Evolutionary conservation across 2,888 invertebrate species (phyloP), one percentile per base, ranked within the genome.

Genomic region (Idaea straminata): DNA sequence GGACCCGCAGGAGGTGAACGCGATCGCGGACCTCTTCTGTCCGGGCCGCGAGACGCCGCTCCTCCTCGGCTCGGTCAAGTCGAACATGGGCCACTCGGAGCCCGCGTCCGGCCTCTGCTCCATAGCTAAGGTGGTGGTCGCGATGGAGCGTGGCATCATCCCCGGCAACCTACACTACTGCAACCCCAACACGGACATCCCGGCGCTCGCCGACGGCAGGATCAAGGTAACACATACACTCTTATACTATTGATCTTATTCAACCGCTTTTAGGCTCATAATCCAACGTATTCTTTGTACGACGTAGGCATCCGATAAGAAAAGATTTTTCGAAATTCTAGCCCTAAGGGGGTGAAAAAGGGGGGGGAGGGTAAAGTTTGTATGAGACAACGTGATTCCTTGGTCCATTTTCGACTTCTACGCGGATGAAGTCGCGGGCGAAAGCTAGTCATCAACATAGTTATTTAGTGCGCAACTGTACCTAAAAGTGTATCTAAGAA

Each of bases 81-180:
- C 98, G 34, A 99, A 99, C 91, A 99, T 99, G 98, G 99, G 99
- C 1, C 99, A 99, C 86, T 96, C 99, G 4, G 99, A 99, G 89
- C 98, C 99, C 0, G 97, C 97, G 0, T 97, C 97, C 61, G 98
- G 98, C 35, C 93, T 99, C 35, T 97, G 98, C 82, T 96, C 98
- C 0, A 93, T 99, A 72, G 97, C 98, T 13, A 99, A 99, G 89
- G 94, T 86, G 64, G 86, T 99, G 34, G 95, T 99, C 68, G 97
- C 99, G 15, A 98, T 99, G 97, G 98, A 99, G 90, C 89, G 94
- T 64, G 97, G 98, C 38, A 86, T 95, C 47, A 97, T 99, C 74
- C 99, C 99, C 2, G 95, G 94, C 25, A 99, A 99, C 89, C 93
- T 99, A 68, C 99, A 99, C 85, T 99, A 95, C 88, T 92, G 95